A percentile compares a stretch with the other conserved stretches of the same genome.
These are phyloP conservation scores for Poeciliopsis presidionis DNA, from an alignment of 2,797 vertebrate species.

Conservation along the genomic window DNA sequence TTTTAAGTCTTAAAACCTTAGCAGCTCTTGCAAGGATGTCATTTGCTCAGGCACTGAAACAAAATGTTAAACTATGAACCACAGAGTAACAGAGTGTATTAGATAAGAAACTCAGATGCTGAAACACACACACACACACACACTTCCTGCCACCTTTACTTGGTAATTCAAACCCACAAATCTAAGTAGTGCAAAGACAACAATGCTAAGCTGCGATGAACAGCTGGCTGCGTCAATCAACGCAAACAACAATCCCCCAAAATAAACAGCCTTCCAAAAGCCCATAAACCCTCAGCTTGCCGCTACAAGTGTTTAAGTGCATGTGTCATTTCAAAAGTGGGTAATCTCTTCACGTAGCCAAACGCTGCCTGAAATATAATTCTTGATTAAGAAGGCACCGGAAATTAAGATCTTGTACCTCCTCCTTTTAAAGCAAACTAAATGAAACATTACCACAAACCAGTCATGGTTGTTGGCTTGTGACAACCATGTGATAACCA, in stretches of 20 bases:
- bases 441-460: not conserved
- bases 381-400: not conserved
- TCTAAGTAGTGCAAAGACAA: constrained; percentile 13
- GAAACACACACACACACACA: not conserved
- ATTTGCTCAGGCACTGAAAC: not conserved
- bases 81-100: constrained; percentile 1
- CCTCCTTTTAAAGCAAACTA: not conserved
- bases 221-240: constrained; percentile 44
- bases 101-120: constrained; percentile 9
- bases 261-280: constrained; percentile 14
- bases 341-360: not conserved
- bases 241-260: constrained; percentile 17
- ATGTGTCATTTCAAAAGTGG: not conserved
- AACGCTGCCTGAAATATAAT: not conserved
- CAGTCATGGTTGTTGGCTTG: not conserved
- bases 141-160: constrained; percentile 1
- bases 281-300: not conserved
- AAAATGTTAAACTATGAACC: too few relatives aligned
- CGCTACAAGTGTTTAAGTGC: not conserved
- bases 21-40: constrained; percentile 10
- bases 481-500: not conserved
- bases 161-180: constrained; percentile 24
- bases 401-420: too few relatives aligned
- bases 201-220: constrained; percentile 36
- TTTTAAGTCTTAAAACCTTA: not conserved